Percentiles rank a stretch among this genome's conserved stretches.
Conservation (phyloP, 1,140 invertebrate species). For the Sinella curviseta region DNA sequence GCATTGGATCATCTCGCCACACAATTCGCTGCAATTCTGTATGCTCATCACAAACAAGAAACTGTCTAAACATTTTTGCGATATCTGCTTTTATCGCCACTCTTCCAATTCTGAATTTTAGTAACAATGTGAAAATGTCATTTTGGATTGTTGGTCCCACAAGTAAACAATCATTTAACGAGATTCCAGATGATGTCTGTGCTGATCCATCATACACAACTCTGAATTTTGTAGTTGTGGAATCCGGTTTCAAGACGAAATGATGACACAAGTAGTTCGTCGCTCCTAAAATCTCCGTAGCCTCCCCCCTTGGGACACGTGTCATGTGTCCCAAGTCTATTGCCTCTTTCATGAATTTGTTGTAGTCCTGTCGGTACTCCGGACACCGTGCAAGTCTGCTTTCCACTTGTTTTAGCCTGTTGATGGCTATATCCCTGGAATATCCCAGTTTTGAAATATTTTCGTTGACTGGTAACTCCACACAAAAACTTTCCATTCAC, state of each 20-base stretch:
- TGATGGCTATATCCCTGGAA: conserved; percentile 41
- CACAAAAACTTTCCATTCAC: conserved; percentile 45
- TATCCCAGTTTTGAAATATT: conserved; percentile 29
- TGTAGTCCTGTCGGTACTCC: conserved; percentile 46
- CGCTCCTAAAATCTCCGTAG: conserved; percentile 20
- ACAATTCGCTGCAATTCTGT: conserved; percentile 44
- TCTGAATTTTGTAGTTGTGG: conserved; percentile 41
- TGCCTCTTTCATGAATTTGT: conserved; percentile 51
- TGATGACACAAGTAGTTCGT: conserved; percentile 48
- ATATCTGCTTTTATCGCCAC: conserved; percentile 47
- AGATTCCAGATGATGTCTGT: conserved; percentile 28
- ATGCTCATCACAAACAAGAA: conserved; percentile 26
- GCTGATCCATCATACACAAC: conserved; percentile 48
- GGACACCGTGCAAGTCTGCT: conserved; percentile 39
- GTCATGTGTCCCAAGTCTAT: conserved; percentile 49
- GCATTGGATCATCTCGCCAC: conserved; percentile 20
- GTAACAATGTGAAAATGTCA: conserved; percentile 27
- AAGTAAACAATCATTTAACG: conserved; percentile 43
- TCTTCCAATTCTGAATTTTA: conserved; percentile 36
- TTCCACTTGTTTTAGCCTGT: conserved; percentile 48
- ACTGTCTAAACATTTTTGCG: conserved; percentile 45
- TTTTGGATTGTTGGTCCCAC: conserved; percentile 39
- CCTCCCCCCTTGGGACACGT: conserved; percentile 33
- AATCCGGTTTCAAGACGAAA: conserved; percentile 35
- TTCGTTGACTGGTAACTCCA: conserved; percentile 49